phyloP scores from a whole-genome alignment of 1,140 invertebrate genomes.

The Holcopasites calliopsidis region DNA sequence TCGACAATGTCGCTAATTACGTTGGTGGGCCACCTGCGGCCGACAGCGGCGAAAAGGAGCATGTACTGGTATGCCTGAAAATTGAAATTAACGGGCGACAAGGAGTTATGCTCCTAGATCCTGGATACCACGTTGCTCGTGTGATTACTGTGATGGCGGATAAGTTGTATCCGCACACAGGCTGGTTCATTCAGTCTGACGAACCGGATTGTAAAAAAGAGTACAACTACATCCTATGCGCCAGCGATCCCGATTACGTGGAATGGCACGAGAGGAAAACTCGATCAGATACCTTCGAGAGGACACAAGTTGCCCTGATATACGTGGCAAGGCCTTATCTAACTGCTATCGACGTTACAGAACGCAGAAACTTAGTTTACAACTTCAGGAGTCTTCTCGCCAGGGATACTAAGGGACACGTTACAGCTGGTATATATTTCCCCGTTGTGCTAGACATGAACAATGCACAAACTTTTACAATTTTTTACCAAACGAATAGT shows the following conservation, averaged over 20 bases:
- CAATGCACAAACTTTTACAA: conserved; percentile 84
- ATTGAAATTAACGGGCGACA: conserved; percentile 85
- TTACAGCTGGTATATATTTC: conserved; percentile 92
- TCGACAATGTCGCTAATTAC: conserved; percentile 85
- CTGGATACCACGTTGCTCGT: conserved; percentile 93
- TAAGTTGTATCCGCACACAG: conserved; percentile 90
- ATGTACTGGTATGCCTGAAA: conserved; percentile 90
- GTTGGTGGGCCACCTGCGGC: conserved; percentile 81
- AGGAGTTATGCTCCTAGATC: conserved; percentile 90
- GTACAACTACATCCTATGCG: conserved; percentile 87
- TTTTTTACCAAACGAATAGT: conserved; percentile 87
- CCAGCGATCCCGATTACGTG: conserved; percentile 86
- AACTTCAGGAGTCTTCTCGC: conserved; percentile 91
- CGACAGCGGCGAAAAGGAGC: conserved; percentile 91
- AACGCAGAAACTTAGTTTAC: conserved; percentile 93
- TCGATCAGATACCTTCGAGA: conserved; percentile 80
- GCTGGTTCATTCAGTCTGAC: conserved; percentile 91
- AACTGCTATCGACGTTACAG: conserved; percentile 91
- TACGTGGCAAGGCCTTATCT: conserved; percentile 89
- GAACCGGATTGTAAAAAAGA: conserved; percentile 87
- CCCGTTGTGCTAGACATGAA: conserved; percentile 82
- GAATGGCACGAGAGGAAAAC: conserved; percentile 90
- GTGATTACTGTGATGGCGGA: conserved; percentile 94
- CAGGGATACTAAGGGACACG: conserved; percentile 88
- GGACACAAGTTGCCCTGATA: conserved; percentile 82